Conservation (phyloP, 2,113 vertebrate genomes). For the Scophthalmus maximus region DNA sequence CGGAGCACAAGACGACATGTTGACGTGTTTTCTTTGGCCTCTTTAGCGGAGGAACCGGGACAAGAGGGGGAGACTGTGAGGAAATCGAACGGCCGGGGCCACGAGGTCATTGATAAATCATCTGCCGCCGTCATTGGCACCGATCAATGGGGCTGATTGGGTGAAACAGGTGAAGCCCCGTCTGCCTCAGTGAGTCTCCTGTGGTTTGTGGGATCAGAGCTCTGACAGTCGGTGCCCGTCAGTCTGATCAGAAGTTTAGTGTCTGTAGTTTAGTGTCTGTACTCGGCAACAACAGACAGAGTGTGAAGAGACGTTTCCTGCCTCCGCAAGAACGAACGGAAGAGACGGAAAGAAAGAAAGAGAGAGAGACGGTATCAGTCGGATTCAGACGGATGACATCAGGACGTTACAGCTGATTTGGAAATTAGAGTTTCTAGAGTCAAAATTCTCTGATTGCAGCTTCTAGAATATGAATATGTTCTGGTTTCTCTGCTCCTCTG, state of each 20-base stretch:
- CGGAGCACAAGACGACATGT: not conserved
- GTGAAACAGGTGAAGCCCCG: not conserved
- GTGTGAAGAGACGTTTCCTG: no score
- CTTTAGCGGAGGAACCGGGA: not conserved
- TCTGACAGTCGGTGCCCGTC: no score
- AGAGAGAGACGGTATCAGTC: not conserved
- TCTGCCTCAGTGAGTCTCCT: not conserved
- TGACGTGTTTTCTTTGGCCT: not conserved
- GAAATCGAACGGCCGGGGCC: not conserved
- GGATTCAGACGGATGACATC: no score
- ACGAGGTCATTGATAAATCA: conserved; percentile 26
- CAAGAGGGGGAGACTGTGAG: not conserved
- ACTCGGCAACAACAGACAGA: no score
- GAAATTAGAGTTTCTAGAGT: no score
- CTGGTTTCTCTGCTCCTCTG: no score
- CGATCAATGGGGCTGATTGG: conserved; percentile 42
- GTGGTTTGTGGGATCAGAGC: not conserved
- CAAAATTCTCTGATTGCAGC: no score
- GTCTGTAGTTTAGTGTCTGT: no score
- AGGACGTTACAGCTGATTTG: no score
- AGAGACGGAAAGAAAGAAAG: not conserved
- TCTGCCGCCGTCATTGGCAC: conserved; percentile 28
- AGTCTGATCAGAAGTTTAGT: conserved; percentile 39
- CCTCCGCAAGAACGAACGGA: not conserved
- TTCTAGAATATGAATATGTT: no score